Percentiles rank a stretch among this genome's conserved stretches.
These are phyloP conservation scores for Eristalinus aeneus DNA, from an alignment of 2,888 invertebrate species.

Conservation along the genomic window DNA sequence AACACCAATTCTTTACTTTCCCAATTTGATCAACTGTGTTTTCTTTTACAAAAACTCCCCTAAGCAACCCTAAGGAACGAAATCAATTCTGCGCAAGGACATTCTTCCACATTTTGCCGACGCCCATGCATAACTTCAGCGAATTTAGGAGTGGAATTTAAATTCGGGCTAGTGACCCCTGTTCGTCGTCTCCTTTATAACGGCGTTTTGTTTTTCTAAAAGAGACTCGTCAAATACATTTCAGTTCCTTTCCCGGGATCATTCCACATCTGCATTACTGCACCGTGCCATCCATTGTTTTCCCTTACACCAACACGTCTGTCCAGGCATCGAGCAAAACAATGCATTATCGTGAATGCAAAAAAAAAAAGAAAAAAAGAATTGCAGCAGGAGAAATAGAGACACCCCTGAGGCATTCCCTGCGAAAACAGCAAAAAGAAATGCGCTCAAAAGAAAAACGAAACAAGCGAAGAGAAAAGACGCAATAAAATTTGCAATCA, in stretches of 20 bases:
- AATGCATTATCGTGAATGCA: slow-evolving; percentile 27
- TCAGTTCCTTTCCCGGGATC: background rate
- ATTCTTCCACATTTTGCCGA: background rate
- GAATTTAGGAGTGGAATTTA: background rate
- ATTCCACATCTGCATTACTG: slow-evolving; percentile 3
- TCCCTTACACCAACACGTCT: background rate
- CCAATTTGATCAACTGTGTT: too few relatives aligned
- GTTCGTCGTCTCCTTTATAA: background rate
- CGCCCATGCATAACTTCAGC: background rate
- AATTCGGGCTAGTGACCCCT: background rate
- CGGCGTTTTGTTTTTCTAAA: background rate
- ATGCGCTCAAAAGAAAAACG: background rate
- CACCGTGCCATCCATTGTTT: background rate
- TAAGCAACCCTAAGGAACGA: background rate
- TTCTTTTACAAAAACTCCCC: background rate
- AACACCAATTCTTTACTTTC: too few relatives aligned
- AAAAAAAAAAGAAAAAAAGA: slow-evolving; percentile 28
- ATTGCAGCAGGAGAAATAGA: slow-evolving; percentile 49
- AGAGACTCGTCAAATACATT: background rate
- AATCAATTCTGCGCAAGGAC: too few relatives aligned
- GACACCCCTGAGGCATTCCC: slow-evolving; percentile 41
- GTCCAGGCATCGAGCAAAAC: slow-evolving; percentile 20
- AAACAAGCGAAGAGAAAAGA: slow-evolving; percentile 9
- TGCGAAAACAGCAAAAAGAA: slow-evolving; percentile 10
- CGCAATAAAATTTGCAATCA: slow-evolving; percentile 48